Conservation (phyloP, 2,797 vertebrate species). For the Hoplostethus atlanticus region DNA sequence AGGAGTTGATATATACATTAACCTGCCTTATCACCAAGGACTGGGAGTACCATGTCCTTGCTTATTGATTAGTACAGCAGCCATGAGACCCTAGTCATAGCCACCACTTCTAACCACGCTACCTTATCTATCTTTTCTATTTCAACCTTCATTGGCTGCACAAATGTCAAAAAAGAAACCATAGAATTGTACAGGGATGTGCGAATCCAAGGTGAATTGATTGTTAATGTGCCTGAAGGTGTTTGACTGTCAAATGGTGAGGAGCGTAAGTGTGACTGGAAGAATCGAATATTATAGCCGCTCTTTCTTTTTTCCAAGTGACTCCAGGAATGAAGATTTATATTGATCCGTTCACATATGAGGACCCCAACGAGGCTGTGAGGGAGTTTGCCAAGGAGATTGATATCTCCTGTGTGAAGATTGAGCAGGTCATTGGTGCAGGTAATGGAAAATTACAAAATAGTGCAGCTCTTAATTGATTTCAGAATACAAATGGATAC, state of each 20-base stretch:
- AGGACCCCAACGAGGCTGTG: constrained; percentile 98
- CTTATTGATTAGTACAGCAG: constrained; percentile 48
- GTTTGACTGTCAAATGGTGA: constrained; percentile 24
- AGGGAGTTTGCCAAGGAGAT: constrained; percentile 99
- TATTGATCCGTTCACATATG: constrained; percentile 98
- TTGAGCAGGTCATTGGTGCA: constrained; percentile 99
- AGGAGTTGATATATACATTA: constrained; percentile 70
- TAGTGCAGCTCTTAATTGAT: constrained; percentile 20
- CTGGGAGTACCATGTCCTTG: constrained; percentile 55
- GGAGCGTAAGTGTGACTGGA: constrained; percentile 23
- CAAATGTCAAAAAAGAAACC: constrained; percentile 45
- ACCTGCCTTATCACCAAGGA: constrained; percentile 55
- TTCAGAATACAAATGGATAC: constrained; percentile 39
- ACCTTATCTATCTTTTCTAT: constrained; percentile 33
- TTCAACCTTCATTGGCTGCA: constrained; percentile 42
- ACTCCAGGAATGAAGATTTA: constrained; percentile 99
- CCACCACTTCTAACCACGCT: constrained; percentile 49
- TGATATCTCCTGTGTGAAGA: constrained; percentile 99
- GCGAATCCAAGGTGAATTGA: constrained; percentile 49
- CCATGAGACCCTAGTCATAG: constrained; percentile 43
- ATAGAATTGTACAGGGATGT: constrained; percentile 31
- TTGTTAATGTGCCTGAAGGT: constrained; percentile 41
- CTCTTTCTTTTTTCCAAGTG: constrained; percentile 87
- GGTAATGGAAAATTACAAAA: constrained; percentile 84
- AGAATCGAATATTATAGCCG: constrained; percentile 75